phyloP scores from a whole-genome alignment of 2,888 invertebrate species.

The Piscicola geometra region DNA sequence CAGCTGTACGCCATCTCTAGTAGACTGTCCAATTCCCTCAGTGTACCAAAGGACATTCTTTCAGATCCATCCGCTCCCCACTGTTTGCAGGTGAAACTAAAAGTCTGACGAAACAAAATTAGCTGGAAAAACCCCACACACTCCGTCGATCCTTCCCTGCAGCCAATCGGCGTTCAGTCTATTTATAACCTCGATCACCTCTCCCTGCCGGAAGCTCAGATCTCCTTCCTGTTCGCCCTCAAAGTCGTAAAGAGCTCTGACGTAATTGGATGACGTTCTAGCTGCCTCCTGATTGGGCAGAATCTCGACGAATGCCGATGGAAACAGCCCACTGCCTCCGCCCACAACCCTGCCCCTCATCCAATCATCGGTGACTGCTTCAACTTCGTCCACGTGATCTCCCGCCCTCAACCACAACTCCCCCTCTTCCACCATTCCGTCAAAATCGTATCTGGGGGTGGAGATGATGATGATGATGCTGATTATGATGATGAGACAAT shows the following conservation, averaged over 20 bases:
- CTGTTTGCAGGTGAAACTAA: too few species aligned
- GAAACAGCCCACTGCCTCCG: slow-evolving; percentile 14
- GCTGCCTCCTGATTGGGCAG: neutral
- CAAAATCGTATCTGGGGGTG: slow-evolving; percentile 24
- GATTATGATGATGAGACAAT: neutral
- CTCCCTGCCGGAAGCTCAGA: slow-evolving; percentile 60
- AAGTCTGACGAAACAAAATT: slow-evolving; percentile 69
- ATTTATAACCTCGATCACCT: slow-evolving; percentile 68
- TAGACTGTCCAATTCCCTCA: too few species aligned
- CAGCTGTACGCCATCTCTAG: too few species aligned
- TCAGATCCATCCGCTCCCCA: too few species aligned
- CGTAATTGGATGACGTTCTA: neutral
- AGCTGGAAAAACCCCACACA: slow-evolving; percentile 72
- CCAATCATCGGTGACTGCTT: slow-evolving; percentile 23
- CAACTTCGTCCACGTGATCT: neutral
- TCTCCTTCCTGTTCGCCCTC: slow-evolving; percentile 18
- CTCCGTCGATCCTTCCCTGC: slow-evolving; percentile 66
- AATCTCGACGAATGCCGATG: slow-evolving; percentile 18
- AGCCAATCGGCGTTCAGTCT: slow-evolving; percentile 76
- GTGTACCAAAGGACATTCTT: too few species aligned
- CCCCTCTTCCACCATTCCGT: slow-evolving; percentile 21
- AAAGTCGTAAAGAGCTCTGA: slow-evolving; percentile 27
- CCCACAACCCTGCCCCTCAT: neutral
- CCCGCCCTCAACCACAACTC: slow-evolving; percentile 25
- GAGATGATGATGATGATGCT: neutral